Percentiles rank a stretch among this genome's conserved stretches.
These are phyloP conservation scores for Thunnus maccoyii DNA, from an alignment of 2,113 vertebrate genomes.

Conservation along the genomic window DNA sequence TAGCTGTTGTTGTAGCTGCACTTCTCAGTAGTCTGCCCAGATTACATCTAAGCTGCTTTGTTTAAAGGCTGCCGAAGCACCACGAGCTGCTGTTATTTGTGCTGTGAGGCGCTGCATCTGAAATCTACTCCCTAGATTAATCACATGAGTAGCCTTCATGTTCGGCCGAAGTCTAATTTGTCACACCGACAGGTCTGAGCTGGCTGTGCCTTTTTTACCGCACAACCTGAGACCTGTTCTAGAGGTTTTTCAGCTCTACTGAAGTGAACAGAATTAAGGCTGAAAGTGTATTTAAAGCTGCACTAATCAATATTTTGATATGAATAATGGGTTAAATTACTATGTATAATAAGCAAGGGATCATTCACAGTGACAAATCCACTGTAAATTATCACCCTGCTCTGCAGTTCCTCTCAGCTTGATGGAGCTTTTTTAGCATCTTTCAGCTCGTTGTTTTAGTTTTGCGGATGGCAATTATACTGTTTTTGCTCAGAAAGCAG, in stretches of 20 bases:
- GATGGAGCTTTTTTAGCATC: background rate
- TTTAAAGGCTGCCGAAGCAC: slow-evolving; percentile 65
- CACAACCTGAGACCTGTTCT: background rate
- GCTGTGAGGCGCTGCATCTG: slow-evolving; percentile 42
- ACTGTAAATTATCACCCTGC: too few relatives aligned
- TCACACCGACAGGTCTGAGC: slow-evolving; percentile 17
- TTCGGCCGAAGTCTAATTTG: slow-evolving; percentile 44
- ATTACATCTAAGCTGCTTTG: slow-evolving; percentile 84
- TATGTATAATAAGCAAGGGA: too few relatives aligned
- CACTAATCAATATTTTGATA: background rate
- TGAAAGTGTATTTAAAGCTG: background rate
- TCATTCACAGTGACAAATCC: too few relatives aligned
- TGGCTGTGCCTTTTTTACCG: slow-evolving; percentile 18
- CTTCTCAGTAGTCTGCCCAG: slow-evolving; percentile 75
- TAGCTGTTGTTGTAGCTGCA: slow-evolving; percentile 74
- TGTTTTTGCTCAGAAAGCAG: too few relatives aligned
- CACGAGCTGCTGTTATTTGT: slow-evolving; percentile 60
- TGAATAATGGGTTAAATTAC: background rate
- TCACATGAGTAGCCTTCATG: slow-evolving; percentile 41
- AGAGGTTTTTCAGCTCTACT: background rate
- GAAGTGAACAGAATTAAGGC: background rate
- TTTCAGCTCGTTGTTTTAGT: slow-evolving; percentile 5
- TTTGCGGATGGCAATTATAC: background rate
- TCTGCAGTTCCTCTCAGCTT: background rate
- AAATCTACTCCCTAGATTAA: slow-evolving; percentile 65